Conservation (phyloP, 1,140 invertebrate species). For the Pseudomyrmex dendroicus region DNA sequence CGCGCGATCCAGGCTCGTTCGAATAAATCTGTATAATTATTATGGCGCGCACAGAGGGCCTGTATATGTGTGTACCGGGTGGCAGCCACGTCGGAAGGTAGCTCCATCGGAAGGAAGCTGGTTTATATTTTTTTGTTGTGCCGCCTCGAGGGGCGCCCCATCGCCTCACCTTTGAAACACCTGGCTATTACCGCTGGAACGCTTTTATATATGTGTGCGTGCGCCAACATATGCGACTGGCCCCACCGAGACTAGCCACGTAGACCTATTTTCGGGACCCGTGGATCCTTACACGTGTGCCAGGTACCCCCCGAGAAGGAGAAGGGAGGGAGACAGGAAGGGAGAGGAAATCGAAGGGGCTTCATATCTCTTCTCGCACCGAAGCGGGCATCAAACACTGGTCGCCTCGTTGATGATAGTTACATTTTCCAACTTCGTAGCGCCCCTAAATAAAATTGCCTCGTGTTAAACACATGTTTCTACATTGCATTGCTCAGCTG, state of each 20-base stretch:
- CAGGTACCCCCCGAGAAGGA: conserved; percentile 37
- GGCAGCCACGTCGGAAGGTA: conserved; percentile 71
- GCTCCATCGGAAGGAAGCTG: conserved; percentile 83
- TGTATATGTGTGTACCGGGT: conserved; percentile 66
- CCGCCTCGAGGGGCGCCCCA: conserved; percentile 76
- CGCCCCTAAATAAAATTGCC: not conserved
- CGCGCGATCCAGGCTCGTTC: conserved; percentile 54
- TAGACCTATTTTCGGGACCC: conserved; percentile 82
- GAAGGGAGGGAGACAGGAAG: not conserved
- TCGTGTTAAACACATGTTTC: not conserved
- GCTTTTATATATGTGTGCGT: conserved; percentile 72
- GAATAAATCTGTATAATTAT: conserved; percentile 80
- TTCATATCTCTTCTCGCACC: conserved; percentile 45
- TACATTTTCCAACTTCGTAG: conserved; percentile 46
- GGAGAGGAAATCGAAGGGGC: conserved; percentile 15
- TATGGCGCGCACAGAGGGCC: conserved; percentile 57
- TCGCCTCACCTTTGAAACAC: conserved; percentile 83
- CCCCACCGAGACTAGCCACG: conserved; percentile 83
- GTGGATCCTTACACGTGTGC: conserved; percentile 77
- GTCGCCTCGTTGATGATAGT: not conserved
- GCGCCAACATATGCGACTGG: conserved; percentile 81
- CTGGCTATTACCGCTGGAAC: conserved; percentile 82
- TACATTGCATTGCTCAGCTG: not conserved
- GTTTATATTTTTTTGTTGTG: conserved; percentile 81
- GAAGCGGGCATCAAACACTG: conserved; percentile 23